A percentile compares a stretch with the other conserved stretches of the same genome.
Evolutionary conservation across 2,797 vertebrate species (phyloP).

Genomic region (Ibycter americanus): DNA sequence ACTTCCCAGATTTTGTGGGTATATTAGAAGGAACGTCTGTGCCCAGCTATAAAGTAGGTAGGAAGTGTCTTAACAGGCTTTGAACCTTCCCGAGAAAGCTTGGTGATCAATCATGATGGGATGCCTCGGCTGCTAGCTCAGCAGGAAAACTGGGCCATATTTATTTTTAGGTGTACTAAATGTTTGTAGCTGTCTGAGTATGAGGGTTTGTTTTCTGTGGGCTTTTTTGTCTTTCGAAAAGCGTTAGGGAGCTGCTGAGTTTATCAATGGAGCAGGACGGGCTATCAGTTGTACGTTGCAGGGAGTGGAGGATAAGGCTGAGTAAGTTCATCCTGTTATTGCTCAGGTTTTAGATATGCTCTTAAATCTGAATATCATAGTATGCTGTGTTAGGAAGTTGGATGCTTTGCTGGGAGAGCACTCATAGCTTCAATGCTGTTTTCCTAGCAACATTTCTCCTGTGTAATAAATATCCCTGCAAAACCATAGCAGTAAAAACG

Average conservation of each 20-base stretch:
- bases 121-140: background rate
- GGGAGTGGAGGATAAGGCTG: background rate
- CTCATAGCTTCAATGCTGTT: background rate
- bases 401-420: background rate
- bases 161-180: constrained; percentile 23
- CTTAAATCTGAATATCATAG: background rate
- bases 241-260: background rate
- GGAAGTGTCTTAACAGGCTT: constrained; percentile 21
- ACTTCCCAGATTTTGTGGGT: constrained; percentile 43
- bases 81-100: background rate
- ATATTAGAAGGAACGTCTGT: background rate
- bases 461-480: background rate
- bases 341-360: background rate
- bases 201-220: background rate
- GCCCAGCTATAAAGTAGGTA: background rate
- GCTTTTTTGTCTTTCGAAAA: background rate
- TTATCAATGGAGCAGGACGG: background rate
- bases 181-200: background rate
- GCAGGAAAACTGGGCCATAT: background rate
- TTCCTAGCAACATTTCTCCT: constrained; percentile 7
- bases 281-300: background rate
- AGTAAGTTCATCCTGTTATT: background rate
- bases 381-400: background rate
- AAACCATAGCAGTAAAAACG: background rate
- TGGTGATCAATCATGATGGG: background rate